phyloP scores from a whole-genome alignment of 2,888 invertebrate species.

The Heliconius cydno region DNA sequence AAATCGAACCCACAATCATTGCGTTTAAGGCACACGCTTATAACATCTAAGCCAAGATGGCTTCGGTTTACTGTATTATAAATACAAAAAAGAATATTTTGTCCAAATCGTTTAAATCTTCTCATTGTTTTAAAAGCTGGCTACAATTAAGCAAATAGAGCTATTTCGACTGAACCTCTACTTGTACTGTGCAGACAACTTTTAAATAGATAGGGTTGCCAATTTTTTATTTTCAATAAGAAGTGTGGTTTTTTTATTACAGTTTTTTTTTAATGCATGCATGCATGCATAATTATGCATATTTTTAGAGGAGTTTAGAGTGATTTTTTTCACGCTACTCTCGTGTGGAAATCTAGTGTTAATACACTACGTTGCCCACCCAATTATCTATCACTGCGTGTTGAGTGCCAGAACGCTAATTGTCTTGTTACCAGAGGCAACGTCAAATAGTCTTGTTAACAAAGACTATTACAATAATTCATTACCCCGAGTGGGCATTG shows the following conservation, averaged over 20 bases:
- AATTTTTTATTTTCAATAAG: background rate
- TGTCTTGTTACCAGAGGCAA: no score
- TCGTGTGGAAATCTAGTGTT: background rate
- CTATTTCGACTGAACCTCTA: conserved; percentile 26
- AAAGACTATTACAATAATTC: no score
- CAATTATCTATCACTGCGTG: background rate
- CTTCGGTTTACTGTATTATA: background rate
- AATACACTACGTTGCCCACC: background rate
- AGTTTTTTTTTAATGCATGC: no score
- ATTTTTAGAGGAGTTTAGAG: background rate
- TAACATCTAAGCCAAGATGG: background rate
- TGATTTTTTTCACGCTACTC: background rate
- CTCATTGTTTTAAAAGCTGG: conserved; percentile 32
- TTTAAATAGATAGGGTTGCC: conserved; percentile 17
- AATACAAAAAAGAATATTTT: conserved; percentile 2
- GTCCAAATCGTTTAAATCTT: conserved; percentile 4
- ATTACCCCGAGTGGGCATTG: no score
- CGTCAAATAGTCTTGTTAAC: no score
- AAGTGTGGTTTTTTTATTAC: background rate
- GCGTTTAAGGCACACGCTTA: no score
- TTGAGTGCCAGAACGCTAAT: no score
- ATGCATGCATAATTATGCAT: no score
- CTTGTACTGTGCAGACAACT: conserved; percentile 17
- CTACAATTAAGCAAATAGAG: conserved; percentile 32
- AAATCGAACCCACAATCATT: no score